Evolutionary conservation across 2,113 vertebrate genomes (phyloP), one percentile per base, ranked within the genome.

Genomic region (Hippocampus guttulatus): DNA sequence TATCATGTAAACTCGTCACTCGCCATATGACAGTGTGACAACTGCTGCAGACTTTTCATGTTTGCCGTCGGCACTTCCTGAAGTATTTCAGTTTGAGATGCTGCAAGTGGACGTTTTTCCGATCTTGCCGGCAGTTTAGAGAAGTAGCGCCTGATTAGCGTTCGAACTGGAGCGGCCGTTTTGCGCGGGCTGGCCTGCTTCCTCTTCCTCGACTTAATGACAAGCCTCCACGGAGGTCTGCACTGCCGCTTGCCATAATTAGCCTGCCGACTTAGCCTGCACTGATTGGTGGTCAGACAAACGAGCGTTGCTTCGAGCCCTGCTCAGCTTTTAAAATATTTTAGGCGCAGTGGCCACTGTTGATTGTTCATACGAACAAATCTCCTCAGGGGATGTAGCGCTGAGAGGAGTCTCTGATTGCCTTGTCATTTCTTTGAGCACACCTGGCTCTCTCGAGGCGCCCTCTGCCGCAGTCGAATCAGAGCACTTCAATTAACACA

Each of bases 361-460:
- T 83, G 81, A 86, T 86, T 79, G 71, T 82, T 78, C 67, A 77
- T 11, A 55, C 11, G 21, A 21, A 7, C 47, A 67, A 78, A 60
- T 90, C 82, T 79, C 87, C 82, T 86, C 88, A 82, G 88, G 88
- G 70, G 86, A 87, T 83, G 69, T 63, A 63, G 72, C 68, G 76
- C 75, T 79, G 72, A 73, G 43, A 68, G 74, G 49, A 47, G 16
- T 64, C 43, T 71, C 49, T 83, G 51, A 76, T 81, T 76, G 78
- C 60, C 72, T 77, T 47, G 25, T 71, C 15, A 47, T 77, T 77
- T 85, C 64, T 71, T 66, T 79, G 71, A 76, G 63, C 57, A 83
- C 81, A 84, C 77, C 79, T 76, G 84, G 78, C 67, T 70, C 79
- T 85, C 66, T 78, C 79, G 67, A 80, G 74, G 57, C 33, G 33